Conservation (phyloP, 1,140 invertebrate genomes). For the Aphis craccivora region DNA sequence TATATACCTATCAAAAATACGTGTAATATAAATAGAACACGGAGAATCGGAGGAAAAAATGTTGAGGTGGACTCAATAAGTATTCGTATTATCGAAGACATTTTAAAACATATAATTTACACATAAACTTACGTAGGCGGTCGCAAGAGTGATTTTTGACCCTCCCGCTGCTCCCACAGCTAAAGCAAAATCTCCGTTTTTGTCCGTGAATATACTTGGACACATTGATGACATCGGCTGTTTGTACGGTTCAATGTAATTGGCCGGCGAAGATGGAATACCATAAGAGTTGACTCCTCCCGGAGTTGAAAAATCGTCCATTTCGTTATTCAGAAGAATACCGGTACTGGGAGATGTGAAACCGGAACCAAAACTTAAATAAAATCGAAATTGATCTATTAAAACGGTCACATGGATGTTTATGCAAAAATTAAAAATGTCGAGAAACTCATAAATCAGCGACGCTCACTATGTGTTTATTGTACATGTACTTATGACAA, state of each 20-base stretch:
- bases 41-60: background rate
- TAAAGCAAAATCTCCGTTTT: conserved; percentile 71
- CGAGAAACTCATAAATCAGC: background rate
- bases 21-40: background rate
- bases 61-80: background rate
- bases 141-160: conserved; percentile 84
- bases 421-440: background rate
- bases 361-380: conserved; percentile 76
- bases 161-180: conserved; percentile 89
- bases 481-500: conserved; percentile 87
- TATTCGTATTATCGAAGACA: background rate
- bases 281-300: conserved; percentile 80
- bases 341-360: conserved; percentile 79
- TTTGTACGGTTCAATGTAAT: conserved; percentile 82
- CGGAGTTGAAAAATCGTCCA: conserved; percentile 94
- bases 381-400: background rate
- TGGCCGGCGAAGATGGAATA: conserved; percentile 80
- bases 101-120: background rate
- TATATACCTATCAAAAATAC: background rate
- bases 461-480: conserved; percentile 56
- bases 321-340: conserved; percentile 92
- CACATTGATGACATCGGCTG: conserved; percentile 90
- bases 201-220: conserved; percentile 79
- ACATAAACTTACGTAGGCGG: conserved; percentile 71
- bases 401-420: background rate